phyloP scores from a whole-genome alignment of 2,888 invertebrate genomes.

The Diaperis boleti region DNA sequence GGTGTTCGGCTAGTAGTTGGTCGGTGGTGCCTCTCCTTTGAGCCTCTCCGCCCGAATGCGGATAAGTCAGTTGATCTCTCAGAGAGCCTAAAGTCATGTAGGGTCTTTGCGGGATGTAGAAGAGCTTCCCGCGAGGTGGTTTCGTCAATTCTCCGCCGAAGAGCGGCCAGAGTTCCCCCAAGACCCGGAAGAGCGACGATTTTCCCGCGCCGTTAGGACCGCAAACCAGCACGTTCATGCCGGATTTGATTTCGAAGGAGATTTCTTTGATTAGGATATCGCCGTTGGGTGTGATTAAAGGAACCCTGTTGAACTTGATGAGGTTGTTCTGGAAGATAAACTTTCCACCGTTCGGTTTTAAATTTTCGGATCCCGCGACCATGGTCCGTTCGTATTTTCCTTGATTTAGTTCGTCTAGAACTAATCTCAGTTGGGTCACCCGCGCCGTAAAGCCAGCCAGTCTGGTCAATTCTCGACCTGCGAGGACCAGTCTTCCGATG shows the following conservation, averaged over 20 bases:
- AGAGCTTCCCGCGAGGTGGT: constrained; percentile 94
- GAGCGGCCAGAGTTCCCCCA: constrained; percentile 98
- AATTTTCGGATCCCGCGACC: constrained; percentile 67
- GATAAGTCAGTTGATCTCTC: constrained; percentile 92
- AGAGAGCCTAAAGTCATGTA: constrained; percentile 98
- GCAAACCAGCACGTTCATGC: constrained; percentile 97
- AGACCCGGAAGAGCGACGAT: constrained; percentile 94
- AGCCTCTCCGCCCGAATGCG: constrained; percentile 92
- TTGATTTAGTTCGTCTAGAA: constrained; percentile 84
- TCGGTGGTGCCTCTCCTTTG: constrained; percentile 81
- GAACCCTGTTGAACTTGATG: constrained; percentile 92
- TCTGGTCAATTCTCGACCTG: constrained; percentile 94
- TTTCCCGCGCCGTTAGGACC: constrained; percentile 99
- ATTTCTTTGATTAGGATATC: constrained; percentile 92
- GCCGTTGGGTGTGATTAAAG: constrained; percentile 97
- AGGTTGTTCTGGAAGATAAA: constrained; percentile 89
- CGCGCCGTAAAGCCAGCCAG: constrained; percentile 95
- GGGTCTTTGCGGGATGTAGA: constrained; percentile 97
- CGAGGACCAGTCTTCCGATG: constrained; percentile 93
- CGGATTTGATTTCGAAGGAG: constrained; percentile 87
- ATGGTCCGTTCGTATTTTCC: constrained; percentile 80
- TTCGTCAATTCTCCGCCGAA: constrained; percentile 93
- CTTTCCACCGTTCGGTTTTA: constrained; percentile 79
- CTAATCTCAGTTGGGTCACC: constrained; percentile 88
- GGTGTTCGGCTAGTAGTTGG: constrained; percentile 78